Evolutionary conservation across 2,888 invertebrate species (phyloP), one percentile per base, ranked within the genome.

Genomic region (Pristionchus entomophagus): DNA sequence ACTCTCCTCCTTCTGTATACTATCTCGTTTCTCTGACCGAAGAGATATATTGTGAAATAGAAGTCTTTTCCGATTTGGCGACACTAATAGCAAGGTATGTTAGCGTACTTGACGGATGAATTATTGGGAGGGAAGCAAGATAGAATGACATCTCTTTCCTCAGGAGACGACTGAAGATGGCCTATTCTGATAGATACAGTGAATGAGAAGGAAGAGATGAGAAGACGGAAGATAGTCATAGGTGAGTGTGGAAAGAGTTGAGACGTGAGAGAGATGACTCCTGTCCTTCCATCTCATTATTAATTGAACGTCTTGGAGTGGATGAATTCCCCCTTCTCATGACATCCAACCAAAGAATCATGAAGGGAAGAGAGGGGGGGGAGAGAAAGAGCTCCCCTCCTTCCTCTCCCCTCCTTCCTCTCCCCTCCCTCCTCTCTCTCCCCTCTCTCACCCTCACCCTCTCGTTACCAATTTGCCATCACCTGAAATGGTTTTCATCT

Each of bases 261-360:
- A 19, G 12, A 41, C 41, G 29, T 45, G 78, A 78, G 78, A n/a
- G 26, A 41, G 19, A n/a, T 38, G 19, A 38, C 10, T 49, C 78
- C 29, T 78, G 17, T 49, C 45, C 49, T 51, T 41, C 49, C 38
- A 17, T 45, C 49, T 26, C 78, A 78, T 78, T 78, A 78, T 29
- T 78, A 49, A 78, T 78, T 78, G 6, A 78, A 4, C 22, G 17
- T 45, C n/a, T 45, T 49, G 45, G 14, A 14, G 49, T 14, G 41
- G 14, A 73, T 78, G 26, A 49, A 78, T 78, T 78, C 78, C 22
- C 78, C 19, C 49, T 78, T 49, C 49, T 45, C 78, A 49, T 78
- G 78, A 19, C 78, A 78, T 45, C 38, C 45, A n/a, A n/a, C n/a
- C n/a, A n/a, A n/a, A n/a, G n/a, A n/a, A n/a, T n/a, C n/a, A n/a